Evolutionary conservation across 2,797 vertebrate genomes (phyloP).

Genomic region (Fistularia commersonii): DNA sequence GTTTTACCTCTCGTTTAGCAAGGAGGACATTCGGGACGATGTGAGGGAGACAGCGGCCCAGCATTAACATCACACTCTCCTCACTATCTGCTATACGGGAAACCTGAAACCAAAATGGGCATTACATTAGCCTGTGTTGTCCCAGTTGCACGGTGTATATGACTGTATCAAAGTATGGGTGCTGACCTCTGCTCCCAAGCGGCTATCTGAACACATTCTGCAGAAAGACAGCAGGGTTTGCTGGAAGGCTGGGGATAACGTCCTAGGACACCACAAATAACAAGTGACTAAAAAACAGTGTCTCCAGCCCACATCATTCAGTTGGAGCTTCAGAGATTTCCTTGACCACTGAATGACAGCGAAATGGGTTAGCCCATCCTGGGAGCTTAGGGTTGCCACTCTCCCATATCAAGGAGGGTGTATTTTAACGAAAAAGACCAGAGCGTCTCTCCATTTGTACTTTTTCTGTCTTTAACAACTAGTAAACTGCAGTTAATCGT

Average conservation of each 20-base stretch:
- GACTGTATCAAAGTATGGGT: not conserved
- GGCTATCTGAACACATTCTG: constrained; percentile 96
- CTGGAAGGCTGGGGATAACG: constrained; percentile 93
- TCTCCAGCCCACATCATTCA: constrained; percentile 7
- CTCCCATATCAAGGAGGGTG: constrained; percentile 12
- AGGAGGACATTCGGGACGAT: constrained; percentile 97
- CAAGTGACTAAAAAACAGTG: constrained; percentile 25
- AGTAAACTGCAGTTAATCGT: too few species aligned
- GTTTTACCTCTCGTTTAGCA: constrained; percentile 95
- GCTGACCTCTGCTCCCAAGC: constrained; percentile 94
- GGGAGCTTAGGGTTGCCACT: constrained; percentile 11
- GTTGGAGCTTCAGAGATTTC: constrained; percentile 20
- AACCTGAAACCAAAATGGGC: constrained; percentile 73
- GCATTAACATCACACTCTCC: constrained; percentile 95
- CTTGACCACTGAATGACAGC: constrained; percentile 29
- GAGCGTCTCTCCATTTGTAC: not conserved
- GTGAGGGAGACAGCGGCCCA: constrained; percentile 96
- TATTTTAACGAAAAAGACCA: not conserved
- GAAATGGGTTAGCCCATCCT: constrained; percentile 7
- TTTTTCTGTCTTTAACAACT: too few species aligned
- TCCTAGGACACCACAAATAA: constrained; percentile 67
- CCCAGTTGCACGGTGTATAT: not conserved
- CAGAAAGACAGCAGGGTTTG: constrained; percentile 97
- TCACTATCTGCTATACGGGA: constrained; percentile 96
- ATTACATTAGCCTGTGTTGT: not conserved